Conservation (phyloP, 2,113 vertebrate species). For the Orycteropus afer region DNA sequence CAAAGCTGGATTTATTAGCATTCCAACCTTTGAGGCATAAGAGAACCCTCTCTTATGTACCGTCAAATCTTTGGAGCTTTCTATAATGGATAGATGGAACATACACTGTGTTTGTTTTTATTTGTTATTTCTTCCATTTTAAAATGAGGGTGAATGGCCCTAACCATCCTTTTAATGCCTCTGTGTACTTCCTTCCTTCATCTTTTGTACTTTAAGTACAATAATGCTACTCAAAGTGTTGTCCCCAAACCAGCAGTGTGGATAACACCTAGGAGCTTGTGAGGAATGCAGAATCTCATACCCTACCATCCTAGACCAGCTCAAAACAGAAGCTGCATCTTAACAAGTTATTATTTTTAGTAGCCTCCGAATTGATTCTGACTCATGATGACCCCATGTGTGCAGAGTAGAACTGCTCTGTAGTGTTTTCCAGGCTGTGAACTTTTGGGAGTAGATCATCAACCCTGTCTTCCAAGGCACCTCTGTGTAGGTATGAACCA, state of each 20-base stretch:
- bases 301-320: not conserved
- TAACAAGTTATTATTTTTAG: not conserved
- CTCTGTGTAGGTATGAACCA: not conserved
- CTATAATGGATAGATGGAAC: not conserved
- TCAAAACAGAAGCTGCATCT: not conserved
- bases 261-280: not conserved
- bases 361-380: not conserved
- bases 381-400: too few relatives aligned
- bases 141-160: not conserved
- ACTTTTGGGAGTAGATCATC: too few relatives aligned
- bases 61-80: not conserved
- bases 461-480: too few relatives aligned
- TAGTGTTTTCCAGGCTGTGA: too few relatives aligned
- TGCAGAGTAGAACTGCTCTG: too few relatives aligned
- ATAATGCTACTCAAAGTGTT: not conserved
- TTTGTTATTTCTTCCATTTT: not conserved
- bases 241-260: not conserved
- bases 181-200: not conserved
- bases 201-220: not conserved
- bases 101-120: not conserved
- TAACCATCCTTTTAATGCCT: not conserved
- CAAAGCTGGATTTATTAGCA: not conserved
- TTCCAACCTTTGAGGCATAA: not conserved
- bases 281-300: not conserved
- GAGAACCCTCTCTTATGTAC: not conserved